These are phyloP conservation scores for Archilochus colubris DNA, from an alignment of 2,113 vertebrate genomes.

Conservation along the genomic window DNA sequence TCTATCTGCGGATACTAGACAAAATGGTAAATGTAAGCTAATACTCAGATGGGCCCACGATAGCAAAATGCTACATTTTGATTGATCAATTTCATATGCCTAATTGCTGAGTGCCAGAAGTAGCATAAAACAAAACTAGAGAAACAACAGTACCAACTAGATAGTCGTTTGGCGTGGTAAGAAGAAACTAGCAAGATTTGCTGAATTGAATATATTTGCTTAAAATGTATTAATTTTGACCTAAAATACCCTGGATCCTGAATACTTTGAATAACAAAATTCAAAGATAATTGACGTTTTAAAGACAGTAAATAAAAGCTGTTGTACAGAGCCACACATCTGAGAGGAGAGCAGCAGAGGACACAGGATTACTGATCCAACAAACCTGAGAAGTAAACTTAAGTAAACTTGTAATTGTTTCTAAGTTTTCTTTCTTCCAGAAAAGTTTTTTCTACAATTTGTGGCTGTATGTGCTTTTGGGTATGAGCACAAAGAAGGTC, in stretches of 20 bases:
- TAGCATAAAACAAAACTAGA: neutral
- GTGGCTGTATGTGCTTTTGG: neutral
- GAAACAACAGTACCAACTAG: neutral
- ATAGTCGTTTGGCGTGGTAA: neutral
- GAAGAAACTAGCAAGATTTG: neutral
- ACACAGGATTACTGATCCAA: neutral
- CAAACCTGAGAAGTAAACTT: neutral
- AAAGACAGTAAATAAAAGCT: neutral
- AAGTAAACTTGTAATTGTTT: neutral
- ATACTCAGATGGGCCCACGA: neutral
- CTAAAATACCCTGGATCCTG: neutral
- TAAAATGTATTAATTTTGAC: neutral
- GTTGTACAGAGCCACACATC: accelerated
- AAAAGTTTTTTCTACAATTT: neutral
- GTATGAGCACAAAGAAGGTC: neutral
- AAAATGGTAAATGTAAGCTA: neutral
- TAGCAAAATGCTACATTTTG: neutral
- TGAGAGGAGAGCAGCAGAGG: neutral
- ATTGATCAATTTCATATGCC: neutral
- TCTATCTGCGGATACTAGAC: neutral
- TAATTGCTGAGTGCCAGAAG: neutral
- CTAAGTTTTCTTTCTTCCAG: neutral
- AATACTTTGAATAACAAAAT: neutral
- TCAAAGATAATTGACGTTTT: neutral
- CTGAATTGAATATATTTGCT: no score